phyloP scores from a whole-genome alignment of 2,113 vertebrate species.

The Phyllopteryx taeniolatus region DNA sequence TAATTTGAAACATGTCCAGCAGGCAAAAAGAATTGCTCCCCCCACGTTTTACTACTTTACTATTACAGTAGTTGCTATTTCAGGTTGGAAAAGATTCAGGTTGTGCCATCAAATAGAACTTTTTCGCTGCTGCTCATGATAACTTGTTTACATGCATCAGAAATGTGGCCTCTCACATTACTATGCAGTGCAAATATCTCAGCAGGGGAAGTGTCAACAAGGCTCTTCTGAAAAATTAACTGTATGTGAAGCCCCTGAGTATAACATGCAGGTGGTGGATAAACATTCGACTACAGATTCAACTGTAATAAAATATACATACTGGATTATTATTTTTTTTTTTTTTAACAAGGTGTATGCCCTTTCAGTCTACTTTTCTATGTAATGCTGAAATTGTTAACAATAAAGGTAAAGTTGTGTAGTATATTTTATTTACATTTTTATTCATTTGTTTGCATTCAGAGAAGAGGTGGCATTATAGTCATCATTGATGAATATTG shows the following conservation, averaged over 20 bases:
- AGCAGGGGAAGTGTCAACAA: not conserved
- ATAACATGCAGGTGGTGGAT: not conserved
- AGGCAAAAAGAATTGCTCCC: slow-evolving; percentile 24
- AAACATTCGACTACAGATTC: not conserved
- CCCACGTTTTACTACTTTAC: slow-evolving; percentile 11
- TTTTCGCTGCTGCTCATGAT: not conserved
- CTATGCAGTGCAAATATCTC: slow-evolving; percentile 1
- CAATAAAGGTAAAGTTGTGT: not conserved
- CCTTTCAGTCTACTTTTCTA: not conserved
- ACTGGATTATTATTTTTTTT: no score
- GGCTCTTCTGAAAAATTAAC: not conserved
- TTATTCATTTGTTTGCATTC: no score
- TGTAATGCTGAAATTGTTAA: not conserved
- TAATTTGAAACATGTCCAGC: slow-evolving; percentile 35
- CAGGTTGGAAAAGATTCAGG: not conserved
- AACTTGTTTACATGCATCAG: not conserved
- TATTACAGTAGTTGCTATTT: not conserved
- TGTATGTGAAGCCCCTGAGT: not conserved
- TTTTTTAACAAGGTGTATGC: not conserved
- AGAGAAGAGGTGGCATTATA: no score
- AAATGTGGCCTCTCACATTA: not conserved
- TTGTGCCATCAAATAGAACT: not conserved
- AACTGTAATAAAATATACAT: not conserved
- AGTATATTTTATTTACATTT: no score
- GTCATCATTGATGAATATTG: no score